Base-by-base conservation (phyloP, 2,888 invertebrate genomes). In the Agrotis puta region DNA sequence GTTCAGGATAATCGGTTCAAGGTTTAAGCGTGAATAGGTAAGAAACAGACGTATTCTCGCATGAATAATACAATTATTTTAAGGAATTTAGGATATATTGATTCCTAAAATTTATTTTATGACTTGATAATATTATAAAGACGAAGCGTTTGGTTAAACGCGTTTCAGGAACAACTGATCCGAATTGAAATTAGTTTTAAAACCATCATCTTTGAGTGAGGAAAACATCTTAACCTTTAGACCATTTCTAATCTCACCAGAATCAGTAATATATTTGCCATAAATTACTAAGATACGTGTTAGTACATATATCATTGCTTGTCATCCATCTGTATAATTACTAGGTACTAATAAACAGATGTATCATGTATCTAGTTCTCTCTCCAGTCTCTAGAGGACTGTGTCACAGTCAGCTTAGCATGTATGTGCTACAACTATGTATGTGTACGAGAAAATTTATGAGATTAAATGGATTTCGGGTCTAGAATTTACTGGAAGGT, bases 401-500 rank as follows among this genome's bases (percentile, higher is more conserved):
- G 11, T 58, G 47, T 68, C 62, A 22, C 48, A 63, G 18, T 24
- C 47, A 63, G 48, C 24, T 50, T 57, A 56, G 14, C 27, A 81
- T 33, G 39, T 67, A 67, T 18, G 33, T 56, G 13, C n/a, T 56
- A 33, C n/a, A 54, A 2, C 6, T n/a, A 39, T 39, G 39, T 72
- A 33, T 53, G 24, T 68, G 48, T 45, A 22, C 13, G 39, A 51
- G 61, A 64, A 61, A 81, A 81, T 79, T 81, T 71, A 81, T 62
- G 61, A 68, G 62, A 72, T 57, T 51, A 48, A 64, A 77, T 53
- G 57, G 54, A 51, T 57, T 66, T 68, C 51, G 24, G 39, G 18
- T 47, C n/a, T 57, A 64, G 27, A 64, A 53, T n/a, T 53, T 24
- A 56, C 71, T 76, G 64, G 78, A 81, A 71, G 53, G 22, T 45